Conservation (phyloP, 2,797 vertebrate species). For the Odontamblyopus lacepedii region DNA sequence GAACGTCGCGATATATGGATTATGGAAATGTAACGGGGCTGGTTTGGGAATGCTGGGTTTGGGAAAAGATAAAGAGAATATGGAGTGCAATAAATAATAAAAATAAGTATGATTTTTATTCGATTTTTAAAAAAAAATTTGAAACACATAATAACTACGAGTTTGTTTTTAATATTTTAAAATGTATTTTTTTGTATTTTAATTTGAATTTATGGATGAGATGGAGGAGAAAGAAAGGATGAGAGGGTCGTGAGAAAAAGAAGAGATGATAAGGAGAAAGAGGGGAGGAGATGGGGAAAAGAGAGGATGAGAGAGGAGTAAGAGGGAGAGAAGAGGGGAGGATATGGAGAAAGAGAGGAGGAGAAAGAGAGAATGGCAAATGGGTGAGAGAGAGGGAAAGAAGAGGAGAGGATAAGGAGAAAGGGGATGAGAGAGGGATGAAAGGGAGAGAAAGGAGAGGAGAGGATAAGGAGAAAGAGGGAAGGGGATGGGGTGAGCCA, state of each 20-base stretch:
- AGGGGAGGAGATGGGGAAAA: too few species aligned
- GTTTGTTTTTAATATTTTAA: too few species aligned
- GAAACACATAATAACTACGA: too few species aligned
- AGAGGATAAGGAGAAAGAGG: slow-evolving; percentile 22
- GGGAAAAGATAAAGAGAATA: background rate
- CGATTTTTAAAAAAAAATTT: too few species aligned
- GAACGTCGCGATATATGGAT: background rate
- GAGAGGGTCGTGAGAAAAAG: too few species aligned
- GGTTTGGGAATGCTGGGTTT: background rate
- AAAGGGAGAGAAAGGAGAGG: background rate
- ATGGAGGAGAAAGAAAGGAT: slow-evolving; percentile 45
- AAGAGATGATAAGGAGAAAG: too few species aligned
- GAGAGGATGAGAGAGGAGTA: too few species aligned
- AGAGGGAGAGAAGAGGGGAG: background rate
- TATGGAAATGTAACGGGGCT: background rate
- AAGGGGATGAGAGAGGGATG: too few species aligned
- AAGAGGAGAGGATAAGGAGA: too few species aligned
- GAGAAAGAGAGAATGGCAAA: too few species aligned
- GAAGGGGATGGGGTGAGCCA: background rate
- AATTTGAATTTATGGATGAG: slow-evolving; percentile 15
- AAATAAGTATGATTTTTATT: background rate
- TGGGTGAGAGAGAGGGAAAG: too few species aligned
- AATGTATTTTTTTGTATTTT: too few species aligned
- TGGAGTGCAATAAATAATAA: background rate
- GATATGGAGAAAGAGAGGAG: slow-evolving; percentile 23